Conservation (phyloP, 2,888 invertebrate genomes). For the Galerucella nymphaeae region DNA sequence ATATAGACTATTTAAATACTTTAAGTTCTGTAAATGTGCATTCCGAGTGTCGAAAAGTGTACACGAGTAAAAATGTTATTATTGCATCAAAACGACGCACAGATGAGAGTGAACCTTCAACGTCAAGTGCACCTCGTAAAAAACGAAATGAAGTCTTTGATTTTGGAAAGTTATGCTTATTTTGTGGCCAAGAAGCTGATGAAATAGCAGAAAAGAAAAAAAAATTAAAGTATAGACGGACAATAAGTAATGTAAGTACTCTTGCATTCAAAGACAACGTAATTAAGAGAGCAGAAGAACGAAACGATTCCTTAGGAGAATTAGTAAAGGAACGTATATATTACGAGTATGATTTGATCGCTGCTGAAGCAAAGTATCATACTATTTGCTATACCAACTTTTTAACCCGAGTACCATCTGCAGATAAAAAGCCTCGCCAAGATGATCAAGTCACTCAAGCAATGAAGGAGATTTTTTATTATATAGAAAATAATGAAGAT, state of each 20-base stretch:
- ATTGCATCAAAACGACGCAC: constrained; percentile 33
- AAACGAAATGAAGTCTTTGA: constrained; percentile 44
- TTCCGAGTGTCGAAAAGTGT: constrained; percentile 29
- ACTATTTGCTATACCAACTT: constrained; percentile 56
- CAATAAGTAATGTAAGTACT: constrained; percentile 26
- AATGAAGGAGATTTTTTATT: constrained; percentile 8
- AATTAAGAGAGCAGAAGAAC: constrained; percentile 58
- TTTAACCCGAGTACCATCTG: constrained; percentile 4
- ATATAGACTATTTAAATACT: constrained; percentile 18
- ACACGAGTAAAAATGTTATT: constrained; percentile 33
- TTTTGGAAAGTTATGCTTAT: constrained; percentile 44
- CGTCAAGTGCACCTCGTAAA: constrained; percentile 39
- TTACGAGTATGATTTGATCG: constrained; percentile 47
- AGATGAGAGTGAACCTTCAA: constrained; percentile 39
- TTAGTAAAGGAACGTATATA: constrained; percentile 49
- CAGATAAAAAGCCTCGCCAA: constrained; percentile 51
- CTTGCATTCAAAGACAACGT: constrained; percentile 58
- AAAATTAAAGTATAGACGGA: constrained; percentile 49
- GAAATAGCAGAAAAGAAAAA: constrained; percentile 25
- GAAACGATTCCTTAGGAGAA: constrained; percentile 47
- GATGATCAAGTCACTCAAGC: constrained; percentile 57
- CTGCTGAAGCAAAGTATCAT: constrained; percentile 58
- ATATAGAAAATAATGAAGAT: constrained; percentile 2
- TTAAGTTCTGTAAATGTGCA: constrained; percentile 20
- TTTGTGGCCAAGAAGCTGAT: constrained; percentile 45